Evolutionary conservation across 2,888 invertebrate species (phyloP).

Genomic region (Mythimna impura): DNA sequence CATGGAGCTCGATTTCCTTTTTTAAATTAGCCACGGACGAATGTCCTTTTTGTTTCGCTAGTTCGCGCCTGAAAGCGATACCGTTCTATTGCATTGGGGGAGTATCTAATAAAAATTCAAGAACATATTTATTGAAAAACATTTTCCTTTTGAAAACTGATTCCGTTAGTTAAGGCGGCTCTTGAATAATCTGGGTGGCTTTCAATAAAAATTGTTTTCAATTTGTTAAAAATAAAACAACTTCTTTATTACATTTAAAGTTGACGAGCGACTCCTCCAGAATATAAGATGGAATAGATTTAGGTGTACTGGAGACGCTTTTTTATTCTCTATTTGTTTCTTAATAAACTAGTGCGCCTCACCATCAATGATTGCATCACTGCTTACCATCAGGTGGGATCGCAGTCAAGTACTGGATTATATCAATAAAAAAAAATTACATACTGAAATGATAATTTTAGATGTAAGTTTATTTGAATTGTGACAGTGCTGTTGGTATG

Average conservation of each 20-base stretch:
- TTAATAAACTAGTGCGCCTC: too few relatives aligned
- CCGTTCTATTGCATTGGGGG: constrained; percentile 69
- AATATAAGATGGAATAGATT: too few relatives aligned
- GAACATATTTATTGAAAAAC: constrained; percentile 68
- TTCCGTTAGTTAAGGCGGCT: constrained; percentile 28
- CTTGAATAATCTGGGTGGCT: constrained; percentile 15
- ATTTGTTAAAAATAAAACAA: not conserved
- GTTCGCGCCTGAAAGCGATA: constrained; percentile 75
- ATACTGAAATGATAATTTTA: too few relatives aligned
- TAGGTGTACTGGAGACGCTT: too few relatives aligned
- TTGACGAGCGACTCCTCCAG: not conserved
- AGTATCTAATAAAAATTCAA: constrained; percentile 74
- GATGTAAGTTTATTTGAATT: too few relatives aligned
- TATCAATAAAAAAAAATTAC: too few relatives aligned
- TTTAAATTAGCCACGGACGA: constrained; percentile 89
- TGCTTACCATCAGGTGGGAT: too few relatives aligned
- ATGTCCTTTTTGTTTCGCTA: constrained; percentile 87
- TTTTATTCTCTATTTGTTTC: too few relatives aligned
- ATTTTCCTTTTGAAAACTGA: constrained; percentile 62
- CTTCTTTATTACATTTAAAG: not conserved
- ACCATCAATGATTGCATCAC: too few relatives aligned
- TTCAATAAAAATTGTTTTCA: not conserved
- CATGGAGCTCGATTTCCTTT: constrained; percentile 87
- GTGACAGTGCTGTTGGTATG: too few relatives aligned
- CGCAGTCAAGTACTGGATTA: too few relatives aligned